phyloP scores from a whole-genome alignment of 1,140 invertebrate species.

The Harpegnathos saltator region DNA sequence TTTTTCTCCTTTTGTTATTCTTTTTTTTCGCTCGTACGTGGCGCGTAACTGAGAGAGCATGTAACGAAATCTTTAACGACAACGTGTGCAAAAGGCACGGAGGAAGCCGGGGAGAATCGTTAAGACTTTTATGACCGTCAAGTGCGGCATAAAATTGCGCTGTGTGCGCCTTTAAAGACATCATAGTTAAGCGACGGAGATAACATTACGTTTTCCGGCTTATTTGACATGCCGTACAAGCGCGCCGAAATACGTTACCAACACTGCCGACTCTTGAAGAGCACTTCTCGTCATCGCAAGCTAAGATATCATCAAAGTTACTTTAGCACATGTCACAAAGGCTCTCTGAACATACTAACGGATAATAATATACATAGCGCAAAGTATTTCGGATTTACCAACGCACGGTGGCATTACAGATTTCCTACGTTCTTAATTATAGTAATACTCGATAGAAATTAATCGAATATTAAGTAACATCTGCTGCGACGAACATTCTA shows the following conservation, averaged over 20 bases:
- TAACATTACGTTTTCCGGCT: conserved; percentile 53
- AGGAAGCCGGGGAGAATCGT: conserved; percentile 24
- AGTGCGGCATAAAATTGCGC: conserved; percentile 44
- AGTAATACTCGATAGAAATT: not conserved
- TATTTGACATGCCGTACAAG: conserved; percentile 21
- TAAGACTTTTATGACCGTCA: conserved; percentile 49
- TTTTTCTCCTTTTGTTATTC: not conserved
- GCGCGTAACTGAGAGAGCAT: not conserved
- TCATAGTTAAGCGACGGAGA: conserved; percentile 44
- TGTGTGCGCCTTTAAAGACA: conserved; percentile 37
- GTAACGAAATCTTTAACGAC: conserved; percentile 39
- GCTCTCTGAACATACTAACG: not conserved
- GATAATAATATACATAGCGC: not conserved
- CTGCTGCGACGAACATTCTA: not conserved
- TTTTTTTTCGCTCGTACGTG: conserved; percentile 3
- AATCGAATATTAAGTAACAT: conserved; percentile 15
- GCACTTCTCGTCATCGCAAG: not conserved
- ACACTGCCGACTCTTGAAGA: not conserved
- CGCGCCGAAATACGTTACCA: not conserved
- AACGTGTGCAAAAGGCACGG: not conserved
- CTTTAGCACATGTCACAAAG: not conserved
- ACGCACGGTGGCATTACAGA: not conserved
- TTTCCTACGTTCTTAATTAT: not conserved
- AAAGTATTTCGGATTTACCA: not conserved
- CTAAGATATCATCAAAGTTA: not conserved